Evolutionary conservation across 2,888 invertebrate species (phyloP).

Genomic region (Epinotia brunnichana): DNA sequence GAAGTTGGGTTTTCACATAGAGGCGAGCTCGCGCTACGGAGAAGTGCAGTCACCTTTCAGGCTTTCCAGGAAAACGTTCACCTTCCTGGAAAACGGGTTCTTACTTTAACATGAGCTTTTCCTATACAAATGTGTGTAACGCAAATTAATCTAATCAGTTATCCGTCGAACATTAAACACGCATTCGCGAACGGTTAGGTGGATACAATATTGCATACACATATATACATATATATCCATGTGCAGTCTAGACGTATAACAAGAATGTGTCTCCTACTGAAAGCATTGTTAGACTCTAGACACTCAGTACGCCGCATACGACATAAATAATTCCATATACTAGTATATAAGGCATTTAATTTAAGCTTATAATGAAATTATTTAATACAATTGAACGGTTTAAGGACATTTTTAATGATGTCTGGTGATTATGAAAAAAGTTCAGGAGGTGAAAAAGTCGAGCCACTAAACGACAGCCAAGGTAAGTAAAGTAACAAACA

Average conservation of each 20-base stretch:
- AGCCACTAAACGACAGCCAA: slow-evolving; percentile 45
- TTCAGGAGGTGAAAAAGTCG: slow-evolving; percentile 43
- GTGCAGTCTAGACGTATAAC: slow-evolving; percentile 42
- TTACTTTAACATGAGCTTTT: neutral
- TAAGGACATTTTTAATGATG: slow-evolving; percentile 28
- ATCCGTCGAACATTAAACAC: slow-evolving; percentile 11
- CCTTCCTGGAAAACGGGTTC: slow-evolving; percentile 17
- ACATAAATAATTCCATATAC: neutral
- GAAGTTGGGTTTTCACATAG: slow-evolving; percentile 63
- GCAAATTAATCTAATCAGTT: slow-evolving; percentile 13
- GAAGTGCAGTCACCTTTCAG: slow-evolving; percentile 77
- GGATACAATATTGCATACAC: slow-evolving; percentile 5
- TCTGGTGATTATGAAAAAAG: slow-evolving; percentile 35
- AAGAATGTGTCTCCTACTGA: slow-evolving; percentile 22
- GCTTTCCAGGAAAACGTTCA: slow-evolving; percentile 50
- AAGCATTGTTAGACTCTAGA: slow-evolving; percentile 25
- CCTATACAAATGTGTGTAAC: neutral
- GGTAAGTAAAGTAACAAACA: slow-evolving; percentile 47
- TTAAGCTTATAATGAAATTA: neutral
- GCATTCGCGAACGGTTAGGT: slow-evolving; percentile 18
- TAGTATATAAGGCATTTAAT: too few species aligned
- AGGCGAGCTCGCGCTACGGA: slow-evolving; percentile 59
- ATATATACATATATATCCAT: neutral
- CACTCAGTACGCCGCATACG: slow-evolving; percentile 10
- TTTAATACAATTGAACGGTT: neutral